A percentile compares a stretch with the other conserved stretches of the same genome.
Evolutionary conservation across 37 sponge, comb jelly and placozoan species (phyloP).

Genomic region (Aplysina aerophoba): DNA sequence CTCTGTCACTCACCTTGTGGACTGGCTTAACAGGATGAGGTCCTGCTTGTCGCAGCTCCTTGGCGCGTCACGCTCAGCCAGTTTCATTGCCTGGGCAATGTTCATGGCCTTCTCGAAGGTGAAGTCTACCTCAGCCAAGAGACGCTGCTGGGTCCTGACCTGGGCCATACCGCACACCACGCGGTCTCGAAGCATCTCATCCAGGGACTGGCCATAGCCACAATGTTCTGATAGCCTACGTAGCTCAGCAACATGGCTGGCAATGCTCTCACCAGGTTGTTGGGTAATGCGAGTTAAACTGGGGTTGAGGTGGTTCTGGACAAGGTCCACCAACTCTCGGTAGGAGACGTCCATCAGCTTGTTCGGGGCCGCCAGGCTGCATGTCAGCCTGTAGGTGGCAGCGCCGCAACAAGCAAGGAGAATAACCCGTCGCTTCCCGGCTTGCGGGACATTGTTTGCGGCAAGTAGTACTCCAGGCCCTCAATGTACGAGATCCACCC

Average conservation of each 20-base stretch:
- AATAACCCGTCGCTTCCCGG: background rate
- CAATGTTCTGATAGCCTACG: conserved; percentile 31
- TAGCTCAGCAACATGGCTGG: background rate
- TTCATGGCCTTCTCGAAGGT: conserved; percentile 8
- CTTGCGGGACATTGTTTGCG: background rate
- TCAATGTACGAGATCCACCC: conserved; percentile 26
- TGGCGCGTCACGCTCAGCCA: background rate
- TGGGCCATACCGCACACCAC: conserved; percentile 19
- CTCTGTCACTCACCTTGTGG: background rate
- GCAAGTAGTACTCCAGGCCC: background rate
- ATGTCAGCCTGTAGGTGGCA: background rate
- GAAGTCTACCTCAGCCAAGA: background rate
- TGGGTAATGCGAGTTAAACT: too few species aligned
- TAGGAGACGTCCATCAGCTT: background rate
- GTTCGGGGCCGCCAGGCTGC: conserved; percentile 3
- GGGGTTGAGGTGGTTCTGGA: conserved; percentile 8
- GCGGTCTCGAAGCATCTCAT: conserved; percentile 30
- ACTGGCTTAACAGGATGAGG: background rate
- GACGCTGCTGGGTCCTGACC: background rate
- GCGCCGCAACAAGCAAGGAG: background rate
- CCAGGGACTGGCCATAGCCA: conserved; percentile 3
- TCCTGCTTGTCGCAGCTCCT: too few species aligned
- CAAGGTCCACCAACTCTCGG: background rate
- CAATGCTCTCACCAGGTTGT: conserved; percentile 11
- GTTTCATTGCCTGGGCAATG: background rate